Evolutionary conservation across 2,113 vertebrate genomes (phyloP).

Genomic region (Cygnus atratus): DNA sequence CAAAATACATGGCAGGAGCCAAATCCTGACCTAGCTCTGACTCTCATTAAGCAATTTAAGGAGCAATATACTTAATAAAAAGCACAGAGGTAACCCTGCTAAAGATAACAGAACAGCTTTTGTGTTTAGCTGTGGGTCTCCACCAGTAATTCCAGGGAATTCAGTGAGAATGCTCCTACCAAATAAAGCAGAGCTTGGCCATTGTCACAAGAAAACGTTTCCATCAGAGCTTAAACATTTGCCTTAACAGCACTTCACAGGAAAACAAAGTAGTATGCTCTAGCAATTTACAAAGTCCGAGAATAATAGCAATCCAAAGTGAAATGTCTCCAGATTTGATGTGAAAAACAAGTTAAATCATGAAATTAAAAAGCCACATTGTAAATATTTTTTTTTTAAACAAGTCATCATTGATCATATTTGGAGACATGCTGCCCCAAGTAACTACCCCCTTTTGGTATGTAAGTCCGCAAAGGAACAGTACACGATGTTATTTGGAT

Average conservation of each 20-base stretch:
- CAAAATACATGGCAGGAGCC: background rate
- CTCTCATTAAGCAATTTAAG: background rate
- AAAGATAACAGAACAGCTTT: background rate
- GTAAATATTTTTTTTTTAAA: background rate
- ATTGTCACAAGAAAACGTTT: background rate
- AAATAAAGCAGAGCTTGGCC: background rate
- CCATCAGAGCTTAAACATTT: background rate
- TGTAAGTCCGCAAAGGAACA: background rate
- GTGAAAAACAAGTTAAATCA: constrained; percentile 1
- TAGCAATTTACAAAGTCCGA: background rate
- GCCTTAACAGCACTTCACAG: background rate
- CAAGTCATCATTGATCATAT: background rate
- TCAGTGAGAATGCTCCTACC: background rate
- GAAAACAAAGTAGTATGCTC: background rate
- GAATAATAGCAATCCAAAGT: background rate
- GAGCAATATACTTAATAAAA: background rate
- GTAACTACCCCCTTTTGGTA: background rate
- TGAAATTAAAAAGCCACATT: background rate
- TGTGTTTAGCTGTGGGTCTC: background rate
- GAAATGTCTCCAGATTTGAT: background rate
- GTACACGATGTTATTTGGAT: background rate
- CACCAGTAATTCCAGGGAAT: background rate
- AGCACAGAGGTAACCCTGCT: background rate
- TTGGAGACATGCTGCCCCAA: background rate
- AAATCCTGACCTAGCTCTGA: background rate